phyloP scores from a whole-genome alignment of 2,113 vertebrate species.

The Alaudala cheleensis region DNA sequence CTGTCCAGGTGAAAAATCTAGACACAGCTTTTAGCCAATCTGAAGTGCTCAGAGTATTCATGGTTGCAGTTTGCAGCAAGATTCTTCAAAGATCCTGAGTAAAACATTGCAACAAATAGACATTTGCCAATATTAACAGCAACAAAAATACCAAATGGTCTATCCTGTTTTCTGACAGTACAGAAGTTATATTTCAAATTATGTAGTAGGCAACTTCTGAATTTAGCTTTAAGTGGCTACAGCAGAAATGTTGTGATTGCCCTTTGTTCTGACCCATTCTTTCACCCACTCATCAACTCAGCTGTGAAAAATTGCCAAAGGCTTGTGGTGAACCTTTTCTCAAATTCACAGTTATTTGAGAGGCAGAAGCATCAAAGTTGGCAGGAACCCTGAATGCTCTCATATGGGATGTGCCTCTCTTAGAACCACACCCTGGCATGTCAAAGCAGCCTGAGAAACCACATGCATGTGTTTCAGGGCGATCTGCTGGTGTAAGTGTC shows the following conservation, averaged over 20 bases:
- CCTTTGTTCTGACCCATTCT: constrained; percentile 11
- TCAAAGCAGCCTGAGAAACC: not conserved
- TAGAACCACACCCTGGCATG: not conserved
- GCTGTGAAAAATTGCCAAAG: not conserved
- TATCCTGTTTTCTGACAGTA: not conserved
- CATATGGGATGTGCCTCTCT: not conserved
- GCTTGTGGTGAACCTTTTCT: constrained; percentile 13
- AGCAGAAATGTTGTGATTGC: not conserved
- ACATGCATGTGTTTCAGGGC: not conserved
- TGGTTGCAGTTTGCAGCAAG: not conserved
- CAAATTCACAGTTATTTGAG: constrained; percentile 18
- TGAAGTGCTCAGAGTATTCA: not conserved
- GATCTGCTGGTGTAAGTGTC: not conserved
- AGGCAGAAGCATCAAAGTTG: not conserved
- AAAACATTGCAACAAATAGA: not conserved
- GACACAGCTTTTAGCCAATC: not conserved
- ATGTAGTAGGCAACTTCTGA: not conserved
- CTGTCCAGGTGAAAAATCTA: not conserved
- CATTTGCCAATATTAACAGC: not conserved
- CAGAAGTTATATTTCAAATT: not conserved
- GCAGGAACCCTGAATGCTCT: not conserved
- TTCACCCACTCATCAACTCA: constrained; percentile 1
- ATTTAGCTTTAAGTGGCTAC: not conserved
- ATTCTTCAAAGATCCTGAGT: not conserved
- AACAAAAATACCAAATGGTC: not conserved